Base-by-base conservation (phyloP, 2,113 vertebrate species). In the Eubucco bourcierii region DNA sequence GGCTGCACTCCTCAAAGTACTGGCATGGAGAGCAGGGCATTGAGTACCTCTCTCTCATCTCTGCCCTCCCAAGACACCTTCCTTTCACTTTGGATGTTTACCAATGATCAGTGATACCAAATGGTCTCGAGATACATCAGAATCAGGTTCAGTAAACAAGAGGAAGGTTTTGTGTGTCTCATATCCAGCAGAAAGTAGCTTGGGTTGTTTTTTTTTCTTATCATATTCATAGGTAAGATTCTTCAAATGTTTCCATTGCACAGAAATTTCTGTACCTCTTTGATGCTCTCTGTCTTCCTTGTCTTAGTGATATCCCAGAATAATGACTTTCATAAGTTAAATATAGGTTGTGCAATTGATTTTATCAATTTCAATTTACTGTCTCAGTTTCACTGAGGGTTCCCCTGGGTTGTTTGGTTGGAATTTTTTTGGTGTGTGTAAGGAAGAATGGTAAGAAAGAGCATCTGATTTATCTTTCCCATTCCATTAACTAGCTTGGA, bases 381-480 rank as follows among this genome's bases (percentile, higher is more conserved):
- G 9, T 87, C 47, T 80, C 3, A 2, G 44, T 92, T 95, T 90
- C 64, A 87, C 34, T 31, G 31, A 50, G 24, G 65, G 23, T 58
- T 90, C 47, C 25, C 4, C n/a, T 9, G 3, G 10, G 56, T 10
- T 15, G 11, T 68, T 18, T 7, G 47, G 20, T 50, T 50, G 20
- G 21, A 9, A 21, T 23, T 11, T 50, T 21, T 24, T 23, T 24
- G 21, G 47, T 29, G 39, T 52, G 10, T 55, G 15, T 50, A 63
- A 80, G 34, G 18, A 80, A 94, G 87, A 90, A 81, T 33, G 10
- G 29, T 77, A 80, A 77, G 64, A 75, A 93, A 82, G 78, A 92
- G 37, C 41, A 92, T 67, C 84, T 87, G 67, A 96, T 93, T 94
- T 92, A 90, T 95, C 95, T 93, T 88, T 56, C 64, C 52, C 63